A percentile compares a stretch with the other conserved stretches of the same genome.
Conservation (phyloP, 64 coral and sea anemone species). For the Trachythela sp. region DNA sequence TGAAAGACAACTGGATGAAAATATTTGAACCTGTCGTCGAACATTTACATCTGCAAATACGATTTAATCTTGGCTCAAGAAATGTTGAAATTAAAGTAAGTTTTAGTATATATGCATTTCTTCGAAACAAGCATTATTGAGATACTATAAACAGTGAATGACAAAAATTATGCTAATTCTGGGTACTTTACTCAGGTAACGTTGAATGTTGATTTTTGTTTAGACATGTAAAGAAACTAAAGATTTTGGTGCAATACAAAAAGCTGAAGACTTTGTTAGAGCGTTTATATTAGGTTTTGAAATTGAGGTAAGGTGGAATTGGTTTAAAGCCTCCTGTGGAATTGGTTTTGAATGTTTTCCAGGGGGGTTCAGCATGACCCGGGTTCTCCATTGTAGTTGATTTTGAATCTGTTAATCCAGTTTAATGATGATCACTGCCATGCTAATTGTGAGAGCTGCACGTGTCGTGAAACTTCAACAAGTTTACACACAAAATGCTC, state of each 20-base stretch:
- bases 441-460: slow-evolving; percentile 98
- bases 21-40: slow-evolving; percentile 89
- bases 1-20: slow-evolving; percentile 96
- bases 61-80: slow-evolving; percentile 81
- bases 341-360: background rate
- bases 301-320: slow-evolving; percentile 62
- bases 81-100: slow-evolving; percentile 93
- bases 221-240: slow-evolving; percentile 91
- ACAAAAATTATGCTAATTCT: background rate
- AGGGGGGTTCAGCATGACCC: no score
- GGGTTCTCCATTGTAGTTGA: no score
- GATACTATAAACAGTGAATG: no score
- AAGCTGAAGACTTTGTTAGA: slow-evolving; percentile 94
- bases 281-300: slow-evolving; percentile 96
- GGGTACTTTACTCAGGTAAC: no score
- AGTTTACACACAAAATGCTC: slow-evolving; percentile 58
- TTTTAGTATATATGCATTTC: no score
- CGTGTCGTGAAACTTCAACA: slow-evolving; percentile 39
- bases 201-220: background rate
- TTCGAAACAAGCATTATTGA: no score
- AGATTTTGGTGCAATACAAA: slow-evolving; percentile 95
- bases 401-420: background rate
- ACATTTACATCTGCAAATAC: slow-evolving; percentile 90
- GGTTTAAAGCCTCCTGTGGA: no score
- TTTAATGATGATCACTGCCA: slow-evolving; percentile 91